phyloP scores from a whole-genome alignment of 2,113 vertebrate species.

The Rhineura floridana region DNA sequence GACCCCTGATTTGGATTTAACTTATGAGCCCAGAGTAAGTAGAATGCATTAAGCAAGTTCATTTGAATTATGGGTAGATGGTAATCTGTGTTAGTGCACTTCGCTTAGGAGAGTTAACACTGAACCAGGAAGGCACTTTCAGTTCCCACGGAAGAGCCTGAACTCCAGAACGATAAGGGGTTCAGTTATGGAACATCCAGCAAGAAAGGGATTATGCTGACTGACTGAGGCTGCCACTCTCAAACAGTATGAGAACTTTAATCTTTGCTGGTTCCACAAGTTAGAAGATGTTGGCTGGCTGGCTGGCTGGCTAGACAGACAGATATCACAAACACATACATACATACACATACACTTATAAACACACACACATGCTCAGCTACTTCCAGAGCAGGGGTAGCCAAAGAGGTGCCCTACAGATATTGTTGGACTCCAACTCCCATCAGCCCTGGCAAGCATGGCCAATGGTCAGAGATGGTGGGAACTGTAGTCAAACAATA shows the following conservation, averaged over 20 bases:
- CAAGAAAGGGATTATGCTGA: constrained; percentile 15
- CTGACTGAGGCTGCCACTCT: not conserved
- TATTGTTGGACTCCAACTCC: not conserved
- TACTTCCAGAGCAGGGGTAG: not conserved
- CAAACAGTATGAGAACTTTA: not conserved
- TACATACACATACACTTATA: too few species aligned
- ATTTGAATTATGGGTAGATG: not conserved
- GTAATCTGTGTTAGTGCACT: not conserved
- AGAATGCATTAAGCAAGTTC: not conserved
- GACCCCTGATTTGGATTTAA: constrained; percentile 4
- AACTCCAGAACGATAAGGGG: not conserved
- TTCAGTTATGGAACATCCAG: not conserved
- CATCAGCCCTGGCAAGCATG: not conserved
- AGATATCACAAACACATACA: too few species aligned
- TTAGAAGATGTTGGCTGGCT: not conserved
- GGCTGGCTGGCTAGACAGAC: too few species aligned
- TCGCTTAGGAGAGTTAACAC: not conserved
- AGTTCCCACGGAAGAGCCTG: constrained; percentile 20
- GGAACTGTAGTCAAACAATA: not conserved
- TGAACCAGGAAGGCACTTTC: constrained; percentile 18
- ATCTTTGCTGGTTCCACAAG: constrained; percentile 1
- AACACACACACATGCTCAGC: not conserved
- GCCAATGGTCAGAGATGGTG: too few species aligned
- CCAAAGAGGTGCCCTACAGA: not conserved
- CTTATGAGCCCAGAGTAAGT: constrained; percentile 16